These are phyloP conservation scores for Podarcis siculus DNA, from an alignment of 2,797 vertebrate genomes.

Conservation along the genomic window DNA sequence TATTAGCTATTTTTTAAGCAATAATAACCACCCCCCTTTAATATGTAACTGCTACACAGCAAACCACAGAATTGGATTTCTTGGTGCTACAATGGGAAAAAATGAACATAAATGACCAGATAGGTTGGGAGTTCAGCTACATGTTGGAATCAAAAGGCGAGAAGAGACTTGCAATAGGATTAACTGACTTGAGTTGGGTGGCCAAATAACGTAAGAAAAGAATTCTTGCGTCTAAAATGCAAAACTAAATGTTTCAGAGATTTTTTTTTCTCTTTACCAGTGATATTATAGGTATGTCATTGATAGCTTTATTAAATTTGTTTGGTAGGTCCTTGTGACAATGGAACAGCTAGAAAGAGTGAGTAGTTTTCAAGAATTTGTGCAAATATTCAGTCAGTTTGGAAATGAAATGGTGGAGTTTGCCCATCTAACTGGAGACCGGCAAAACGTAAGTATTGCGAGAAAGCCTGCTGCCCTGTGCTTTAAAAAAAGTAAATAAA, in stretches of 20 bases:
- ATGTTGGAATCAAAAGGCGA: too few species aligned
- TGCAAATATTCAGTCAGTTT: conserved; percentile 99
- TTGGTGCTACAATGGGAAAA: background rate
- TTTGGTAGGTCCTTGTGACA: conserved; percentile 91
- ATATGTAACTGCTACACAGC: background rate
- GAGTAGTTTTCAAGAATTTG: conserved; percentile 98
- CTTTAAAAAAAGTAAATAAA: background rate
- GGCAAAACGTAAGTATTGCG: conserved; percentile 91
- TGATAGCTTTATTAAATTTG: conserved; percentile 4
- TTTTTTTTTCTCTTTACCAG: background rate
- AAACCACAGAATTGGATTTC: background rate
- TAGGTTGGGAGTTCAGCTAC: too few species aligned
- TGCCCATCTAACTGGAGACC: conserved; percentile 96
- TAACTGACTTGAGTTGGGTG: background rate
- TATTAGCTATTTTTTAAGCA: background rate
- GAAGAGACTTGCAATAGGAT: too few species aligned
- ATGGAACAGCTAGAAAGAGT: conserved; percentile 96
- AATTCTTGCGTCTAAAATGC: background rate
- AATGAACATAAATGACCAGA: background rate
- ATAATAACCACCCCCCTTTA: background rate
- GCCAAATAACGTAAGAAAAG: background rate
- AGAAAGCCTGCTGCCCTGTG: background rate
- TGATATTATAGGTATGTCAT: background rate
- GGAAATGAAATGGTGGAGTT: conserved; percentile 99
- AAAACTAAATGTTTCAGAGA: background rate